A percentile compares a stretch with the other conserved stretches of the same genome.
Evolutionary conservation across 2,888 invertebrate genomes (phyloP).

Genomic region (Drosophila siamana): DNA sequence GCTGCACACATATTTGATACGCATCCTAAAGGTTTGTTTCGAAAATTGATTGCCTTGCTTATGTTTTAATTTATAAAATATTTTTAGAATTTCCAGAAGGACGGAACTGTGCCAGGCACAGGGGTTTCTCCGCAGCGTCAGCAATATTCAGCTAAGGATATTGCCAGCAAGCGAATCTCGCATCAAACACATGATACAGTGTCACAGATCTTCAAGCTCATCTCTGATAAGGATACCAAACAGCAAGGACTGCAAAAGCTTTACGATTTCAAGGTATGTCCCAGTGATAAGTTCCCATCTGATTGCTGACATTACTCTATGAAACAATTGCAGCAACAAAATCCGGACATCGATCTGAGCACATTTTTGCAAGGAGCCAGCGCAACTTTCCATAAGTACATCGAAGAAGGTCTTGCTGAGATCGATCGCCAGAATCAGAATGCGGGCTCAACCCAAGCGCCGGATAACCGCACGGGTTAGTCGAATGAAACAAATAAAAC

Average conservation of each 20-base stretch:
- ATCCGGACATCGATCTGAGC: conserved; percentile 84
- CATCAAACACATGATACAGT: conserved; percentile 94
- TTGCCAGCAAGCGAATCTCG: conserved; percentile 88
- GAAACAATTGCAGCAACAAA: conserved; percentile 74
- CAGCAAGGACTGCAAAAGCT: conserved; percentile 89
- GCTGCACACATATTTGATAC: conserved; percentile 93
- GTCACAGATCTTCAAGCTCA: conserved; percentile 95
- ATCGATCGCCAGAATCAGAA: conserved; percentile 80
- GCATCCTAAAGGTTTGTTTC: conserved; percentile 88
- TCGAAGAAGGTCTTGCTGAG: conserved; percentile 85
- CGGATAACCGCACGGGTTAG: conserved; percentile 73
- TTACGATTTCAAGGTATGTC: conserved; percentile 84
- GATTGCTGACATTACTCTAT: neutral
- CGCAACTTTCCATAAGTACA: conserved; percentile 85
- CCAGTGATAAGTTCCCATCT: neutral
- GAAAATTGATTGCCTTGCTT: neutral
- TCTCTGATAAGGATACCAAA: conserved; percentile 95
- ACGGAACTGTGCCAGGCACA: conserved; percentile 85
- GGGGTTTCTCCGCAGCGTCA: conserved; percentile 82
- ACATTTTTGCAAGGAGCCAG: conserved; percentile 85
- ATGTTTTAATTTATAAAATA: neutral
- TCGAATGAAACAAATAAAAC: neutral
- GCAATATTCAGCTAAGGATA: conserved; percentile 80
- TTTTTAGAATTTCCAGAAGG: conserved; percentile 86
- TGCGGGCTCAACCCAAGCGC: conserved; percentile 42